These are phyloP conservation scores for Synanthedon tipuliformis DNA, from an alignment of 2,888 invertebrate species.

Conservation along the genomic window DNA sequence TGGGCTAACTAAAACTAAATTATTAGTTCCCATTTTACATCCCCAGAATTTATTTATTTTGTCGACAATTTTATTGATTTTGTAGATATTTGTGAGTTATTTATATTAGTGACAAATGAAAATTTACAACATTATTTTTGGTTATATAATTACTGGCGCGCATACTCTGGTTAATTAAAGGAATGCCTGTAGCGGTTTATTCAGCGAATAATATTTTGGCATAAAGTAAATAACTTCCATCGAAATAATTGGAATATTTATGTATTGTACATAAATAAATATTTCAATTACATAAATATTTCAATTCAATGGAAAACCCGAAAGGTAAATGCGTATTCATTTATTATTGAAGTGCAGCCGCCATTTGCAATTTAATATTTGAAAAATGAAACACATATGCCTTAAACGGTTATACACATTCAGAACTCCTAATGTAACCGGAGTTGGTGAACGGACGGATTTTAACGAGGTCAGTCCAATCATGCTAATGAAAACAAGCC, in stretches of 20 bases:
- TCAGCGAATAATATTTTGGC: neutral
- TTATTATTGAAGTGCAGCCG: neutral
- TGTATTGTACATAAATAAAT: too few relatives aligned
- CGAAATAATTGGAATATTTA: neutral
- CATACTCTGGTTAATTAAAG: neutral
- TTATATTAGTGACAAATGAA: neutral
- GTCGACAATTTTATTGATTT: too few relatives aligned
- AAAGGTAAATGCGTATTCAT: neutral
- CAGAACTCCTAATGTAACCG: slow-evolving; percentile 2
- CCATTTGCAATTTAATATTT: neutral
- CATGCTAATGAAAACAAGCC: slow-evolving; percentile 66
- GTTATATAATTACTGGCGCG: neutral
- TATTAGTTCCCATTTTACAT: too few relatives aligned
- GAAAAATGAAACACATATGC: slow-evolving; percentile 6
- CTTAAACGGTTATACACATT: slow-evolving; percentile 7
- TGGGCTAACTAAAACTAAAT: too few relatives aligned
- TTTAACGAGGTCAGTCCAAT: slow-evolving; percentile 61
- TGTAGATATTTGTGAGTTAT: too few relatives aligned
- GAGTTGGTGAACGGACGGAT: slow-evolving; percentile 18
- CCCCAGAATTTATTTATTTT: too few relatives aligned
- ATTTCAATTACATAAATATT: too few relatives aligned
- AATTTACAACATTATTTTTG: neutral
- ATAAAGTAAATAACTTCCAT: neutral
- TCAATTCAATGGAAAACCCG: neutral
- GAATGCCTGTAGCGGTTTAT: neutral